Base-by-base conservation (phyloP, 2,888 invertebrate genomes). In the Cataglyphis rosenhaueri region DNA sequence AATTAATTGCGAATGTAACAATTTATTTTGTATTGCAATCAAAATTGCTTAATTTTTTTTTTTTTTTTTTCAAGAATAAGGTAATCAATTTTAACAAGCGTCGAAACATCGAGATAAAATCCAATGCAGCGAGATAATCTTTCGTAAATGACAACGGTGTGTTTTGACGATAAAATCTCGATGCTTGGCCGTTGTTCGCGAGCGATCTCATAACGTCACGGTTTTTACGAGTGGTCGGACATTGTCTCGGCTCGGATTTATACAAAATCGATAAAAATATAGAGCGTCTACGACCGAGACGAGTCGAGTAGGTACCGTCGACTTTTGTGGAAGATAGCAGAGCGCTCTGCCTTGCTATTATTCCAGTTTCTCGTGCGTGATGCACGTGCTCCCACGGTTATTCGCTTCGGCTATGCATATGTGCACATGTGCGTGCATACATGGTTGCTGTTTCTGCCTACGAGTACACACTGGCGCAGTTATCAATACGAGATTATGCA, bases 221-320 rank as follows among this genome's bases (percentile, higher is more conserved):
- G 78, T 81, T 88, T 88, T 86, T 82, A 88, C 78, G 84, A 85
- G 82, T 64, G 84, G 84, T 76, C 79, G 84, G 82, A 75, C 85
- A 86, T 88, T 88, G 88, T 88, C 84, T 84, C 88, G 85, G 88
- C 89, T 25, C 29, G 92, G 93, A 93, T 94, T 94, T 93, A 93
- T 92, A 91, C 90, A 90, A 90, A 92, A 94, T 93, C 94, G 92
- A 94, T 94, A 93, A 92, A 92, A 93, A 93, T 92, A 91, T 93
- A 91, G 92, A 91, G 87, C 91, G 88, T 87, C 86, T 86, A 82
- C 59, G 71, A 82, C 81, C 76, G 79, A 79, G 71, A 79, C 87
- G 84, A 89, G 86, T 87, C 84, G 87, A 87, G 86, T 88, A 87
- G 90, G 86, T 85, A 87, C 78, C 86, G 29, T 29, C 29, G 85